Evolutionary conservation across 2,797 vertebrate species (phyloP).

Genomic region (Threskiornis aethiopicus): DNA sequence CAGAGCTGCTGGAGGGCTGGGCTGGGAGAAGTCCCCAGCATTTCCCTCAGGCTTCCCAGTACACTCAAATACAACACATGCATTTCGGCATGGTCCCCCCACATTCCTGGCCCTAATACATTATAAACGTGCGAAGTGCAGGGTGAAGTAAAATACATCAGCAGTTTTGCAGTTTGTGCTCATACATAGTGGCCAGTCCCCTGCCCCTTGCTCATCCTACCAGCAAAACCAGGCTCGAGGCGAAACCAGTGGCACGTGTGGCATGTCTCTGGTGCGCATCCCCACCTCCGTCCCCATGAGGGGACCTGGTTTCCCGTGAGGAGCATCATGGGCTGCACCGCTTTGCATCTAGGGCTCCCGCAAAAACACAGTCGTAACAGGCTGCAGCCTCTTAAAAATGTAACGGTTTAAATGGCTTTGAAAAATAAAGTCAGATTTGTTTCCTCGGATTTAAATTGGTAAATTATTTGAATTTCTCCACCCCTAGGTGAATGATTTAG

Average conservation of each 20-base stretch:
- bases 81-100: neutral
- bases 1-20: neutral
- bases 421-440: conserved; percentile 70
- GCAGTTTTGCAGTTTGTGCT: neutral
- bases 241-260: fast-evolving
- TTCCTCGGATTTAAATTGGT: conserved; percentile 87
- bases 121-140: neutral
- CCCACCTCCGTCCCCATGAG: neutral
- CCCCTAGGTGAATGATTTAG: conserved; percentile 93
- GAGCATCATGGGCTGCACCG: neutral
- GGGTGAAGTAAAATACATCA: neutral
- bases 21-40: neutral
- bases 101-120: neutral
- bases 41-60: neutral
- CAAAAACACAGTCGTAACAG: neutral
- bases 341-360: neutral
- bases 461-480: conserved; percentile 99
- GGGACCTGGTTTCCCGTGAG: neutral
- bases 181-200: fast-evolving
- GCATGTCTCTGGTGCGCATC: neutral
- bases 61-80: neutral
- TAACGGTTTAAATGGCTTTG: conserved; percentile 24
- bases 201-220: neutral
- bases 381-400: neutral
- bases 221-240: neutral